A percentile compares a stretch with the other conserved stretches of the same genome.
Conservation (phyloP, 2,888 invertebrate genomes). For the Lymantria dispar region DNA sequence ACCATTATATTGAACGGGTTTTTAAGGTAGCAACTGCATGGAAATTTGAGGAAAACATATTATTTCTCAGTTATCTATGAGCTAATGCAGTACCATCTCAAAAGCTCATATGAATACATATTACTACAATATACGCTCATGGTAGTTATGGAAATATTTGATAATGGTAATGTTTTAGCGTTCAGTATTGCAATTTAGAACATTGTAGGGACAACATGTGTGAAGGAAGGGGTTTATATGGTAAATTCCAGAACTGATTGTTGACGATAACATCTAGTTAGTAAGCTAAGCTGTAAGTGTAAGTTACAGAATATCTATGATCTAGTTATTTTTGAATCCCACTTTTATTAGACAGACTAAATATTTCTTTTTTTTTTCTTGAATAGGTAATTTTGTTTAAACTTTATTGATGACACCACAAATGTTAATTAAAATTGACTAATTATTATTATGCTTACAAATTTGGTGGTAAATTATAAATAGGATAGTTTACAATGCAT, state of each 20-base stretch:
- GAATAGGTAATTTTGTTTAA: conserved; percentile 43
- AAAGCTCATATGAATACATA: too few species aligned
- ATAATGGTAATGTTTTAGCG: background rate
- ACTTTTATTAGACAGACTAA: conserved; percentile 31
- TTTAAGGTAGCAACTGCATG: too few species aligned
- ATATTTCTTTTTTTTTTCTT: conserved; percentile 18
- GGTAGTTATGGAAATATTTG: background rate
- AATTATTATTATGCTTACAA: background rate
- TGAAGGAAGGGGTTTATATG: conserved; percentile 37
- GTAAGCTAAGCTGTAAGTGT: conserved; percentile 66
- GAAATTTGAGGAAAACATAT: too few species aligned
- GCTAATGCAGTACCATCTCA: too few species aligned
- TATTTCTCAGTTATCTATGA: too few species aligned
- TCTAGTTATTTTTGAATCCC: conserved; percentile 44
- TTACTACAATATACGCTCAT: too few species aligned
- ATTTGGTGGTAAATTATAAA: background rate
- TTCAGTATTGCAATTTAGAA: conserved; percentile 8
- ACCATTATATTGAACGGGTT: too few species aligned
- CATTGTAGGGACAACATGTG: conserved; percentile 37
- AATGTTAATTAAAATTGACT: conserved; percentile 9
- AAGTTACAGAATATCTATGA: conserved; percentile 49
- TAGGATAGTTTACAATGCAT: background rate
- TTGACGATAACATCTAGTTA: conserved; percentile 60
- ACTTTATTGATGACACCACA: conserved; percentile 13
- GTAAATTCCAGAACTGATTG: conserved; percentile 69